Evolutionary conservation across 2,797 vertebrate genomes (phyloP).

Genomic region (Linurgus olivaceus): DNA sequence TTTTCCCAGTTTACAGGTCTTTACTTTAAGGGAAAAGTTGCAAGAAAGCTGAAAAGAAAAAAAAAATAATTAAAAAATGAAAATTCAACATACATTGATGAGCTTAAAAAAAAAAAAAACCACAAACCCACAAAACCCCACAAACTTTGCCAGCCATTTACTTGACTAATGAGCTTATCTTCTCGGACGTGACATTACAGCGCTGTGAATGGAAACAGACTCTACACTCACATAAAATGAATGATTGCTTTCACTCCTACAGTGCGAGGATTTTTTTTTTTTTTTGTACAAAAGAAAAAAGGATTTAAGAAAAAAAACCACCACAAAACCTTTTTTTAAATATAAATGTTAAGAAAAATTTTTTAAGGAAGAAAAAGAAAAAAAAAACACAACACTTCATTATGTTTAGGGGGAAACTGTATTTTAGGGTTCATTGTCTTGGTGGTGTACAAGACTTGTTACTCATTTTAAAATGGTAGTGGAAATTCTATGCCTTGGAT

Average conservation of each 20-base stretch:
- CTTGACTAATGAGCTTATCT: slow-evolving; percentile 83
- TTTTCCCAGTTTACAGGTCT: slow-evolving; percentile 98
- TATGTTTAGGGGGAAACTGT: slow-evolving; percentile 91
- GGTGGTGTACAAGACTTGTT: slow-evolving; percentile 94
- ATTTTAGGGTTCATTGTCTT: slow-evolving; percentile 94
- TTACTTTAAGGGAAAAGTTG: slow-evolving; percentile 90
- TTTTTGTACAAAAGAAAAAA: slow-evolving; percentile 81
- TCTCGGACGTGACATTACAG: slow-evolving; percentile 82
- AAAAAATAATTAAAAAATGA: background rate
- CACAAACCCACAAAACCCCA: slow-evolving; percentile 8
- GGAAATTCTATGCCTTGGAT: slow-evolving; percentile 93
- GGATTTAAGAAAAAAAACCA: background rate
- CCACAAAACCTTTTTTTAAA: slow-evolving; percentile 77
- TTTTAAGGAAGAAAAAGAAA: slow-evolving; percentile 78
- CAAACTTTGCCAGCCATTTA: slow-evolving; percentile 84
- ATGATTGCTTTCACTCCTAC: slow-evolving; percentile 86
- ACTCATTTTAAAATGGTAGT: slow-evolving; percentile 87
- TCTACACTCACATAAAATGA: slow-evolving; percentile 82
- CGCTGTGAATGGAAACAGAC: slow-evolving; percentile 89
- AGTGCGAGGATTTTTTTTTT: slow-evolving; percentile 84
- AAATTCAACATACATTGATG: slow-evolving; percentile 76
- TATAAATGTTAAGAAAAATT: slow-evolving; percentile 85
- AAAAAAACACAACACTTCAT: slow-evolving; percentile 87
- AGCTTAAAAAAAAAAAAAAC: slow-evolving; percentile 63
- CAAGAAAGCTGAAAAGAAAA: slow-evolving; percentile 81